Evolutionary conservation across 2,113 vertebrate genomes (phyloP), one percentile per base, ranked within the genome.

Genomic region (Alectura lathami): DNA sequence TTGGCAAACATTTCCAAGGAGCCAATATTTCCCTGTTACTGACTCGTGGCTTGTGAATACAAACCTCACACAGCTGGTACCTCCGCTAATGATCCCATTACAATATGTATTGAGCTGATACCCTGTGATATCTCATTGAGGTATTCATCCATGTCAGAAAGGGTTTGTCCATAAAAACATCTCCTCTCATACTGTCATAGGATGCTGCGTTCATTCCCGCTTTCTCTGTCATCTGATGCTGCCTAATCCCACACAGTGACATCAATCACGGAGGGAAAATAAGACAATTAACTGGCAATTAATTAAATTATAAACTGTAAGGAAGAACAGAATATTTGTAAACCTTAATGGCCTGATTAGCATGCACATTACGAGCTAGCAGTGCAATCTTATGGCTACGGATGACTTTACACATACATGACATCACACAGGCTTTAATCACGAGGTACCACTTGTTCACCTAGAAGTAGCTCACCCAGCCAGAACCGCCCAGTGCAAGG

Each of bases 61-160:
- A 95, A 96, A 93, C 91, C 83, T 95, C 93, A 93, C 94, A 85
- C 83, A 97, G 94, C 85, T 89, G 92, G 81, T 91, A 91, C 88
- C 95, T 93, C 89, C 30, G 13, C 92, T 97, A 97, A 98, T 94
- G 97, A 97, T 96, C 89, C 94, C 91, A 95, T 93, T 92, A 89
- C 81, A 54, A 84, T 96, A 95, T 97, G 89, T 80, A 86, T 93
- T 90, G 94, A 90, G 84, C 95, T 96, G 96, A 94, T 83, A 86
- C 73, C 88, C 88, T 54, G 96, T 87, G 96, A 92, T 92, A 94
- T 77, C 94, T 94, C 90, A 92, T 64, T 62, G 91, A 96, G 80
- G 88, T 96, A 95, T 95, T 96, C 97, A 97, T 96, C 97, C 96
- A 96, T 97, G 95, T 97, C 94, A 13, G 95, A 92, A 97, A 90